phyloP scores from a whole-genome alignment of 2,113 vertebrate species.

The Tretioscincus oriximinensis region DNA sequence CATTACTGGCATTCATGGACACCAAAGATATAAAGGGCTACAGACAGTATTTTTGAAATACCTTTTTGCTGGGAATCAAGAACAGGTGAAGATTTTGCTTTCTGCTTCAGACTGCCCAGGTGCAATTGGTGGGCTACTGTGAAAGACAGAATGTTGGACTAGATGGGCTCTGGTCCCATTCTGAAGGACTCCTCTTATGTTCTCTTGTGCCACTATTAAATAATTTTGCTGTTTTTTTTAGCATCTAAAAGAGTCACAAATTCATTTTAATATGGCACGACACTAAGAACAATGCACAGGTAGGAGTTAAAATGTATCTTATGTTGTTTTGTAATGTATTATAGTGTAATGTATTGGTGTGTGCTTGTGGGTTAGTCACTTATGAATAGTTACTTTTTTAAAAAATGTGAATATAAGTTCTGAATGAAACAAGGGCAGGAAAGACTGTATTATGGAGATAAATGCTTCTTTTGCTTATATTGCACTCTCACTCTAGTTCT shows the following conservation, averaged over 20 bases:
- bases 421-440: constrained; percentile 11
- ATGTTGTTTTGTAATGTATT: not conserved
- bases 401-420: not conserved
- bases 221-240: constrained; percentile 9
- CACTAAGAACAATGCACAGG: not conserved
- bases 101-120: no score
- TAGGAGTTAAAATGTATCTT: not conserved
- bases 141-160: no score
- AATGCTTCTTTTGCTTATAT: not conserved
- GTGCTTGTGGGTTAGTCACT: not conserved
- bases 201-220: no score
- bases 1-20: no score
- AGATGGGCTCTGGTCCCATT: no score
- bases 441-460: not conserved
- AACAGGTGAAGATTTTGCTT: no score
- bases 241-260: not conserved
- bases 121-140: no score
- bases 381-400: not conserved
- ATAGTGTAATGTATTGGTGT: not conserved
- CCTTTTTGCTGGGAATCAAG: no score
- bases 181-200: no score
- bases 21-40: no score
- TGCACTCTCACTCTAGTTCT: not conserved
- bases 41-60: no score
- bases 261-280: not conserved